These are phyloP conservation scores for Sebastes cheni DNA, from an alignment of 2,797 vertebrate species.

Conservation along the genomic window DNA sequence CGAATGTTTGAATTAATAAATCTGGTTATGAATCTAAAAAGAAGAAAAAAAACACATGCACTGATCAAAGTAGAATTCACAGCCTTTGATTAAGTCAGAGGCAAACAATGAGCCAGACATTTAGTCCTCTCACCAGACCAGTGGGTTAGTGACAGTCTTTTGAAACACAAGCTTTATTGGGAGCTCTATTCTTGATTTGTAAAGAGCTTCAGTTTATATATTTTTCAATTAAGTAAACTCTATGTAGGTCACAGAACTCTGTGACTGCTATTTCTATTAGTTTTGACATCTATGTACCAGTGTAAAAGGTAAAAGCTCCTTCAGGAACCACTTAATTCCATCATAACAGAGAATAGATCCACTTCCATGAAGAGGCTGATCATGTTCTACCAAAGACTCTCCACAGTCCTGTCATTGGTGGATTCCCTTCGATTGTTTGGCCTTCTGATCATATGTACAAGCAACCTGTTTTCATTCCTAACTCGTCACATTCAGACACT, in stretches of 20 bases:
- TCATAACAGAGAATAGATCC: neutral
- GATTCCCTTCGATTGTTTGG: neutral
- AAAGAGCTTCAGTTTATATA: slow-evolving; percentile 4
- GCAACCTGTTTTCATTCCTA: neutral
- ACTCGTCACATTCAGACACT: neutral
- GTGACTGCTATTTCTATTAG: neutral
- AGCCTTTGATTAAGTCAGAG: slow-evolving; percentile 50
- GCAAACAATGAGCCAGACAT: slow-evolving; percentile 12
- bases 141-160: neutral
- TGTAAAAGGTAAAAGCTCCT: neutral
- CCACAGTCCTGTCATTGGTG: neutral
- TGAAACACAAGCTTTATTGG: slow-evolving; percentile 3
- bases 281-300: neutral
- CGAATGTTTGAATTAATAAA: slow-evolving; percentile 39
- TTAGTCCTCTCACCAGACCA: slow-evolving; percentile 13
- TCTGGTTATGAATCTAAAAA: slow-evolving; percentile 24
- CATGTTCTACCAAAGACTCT: neutral
- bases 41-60: slow-evolving; percentile 2
- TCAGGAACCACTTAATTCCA: neutral
- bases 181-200: neutral
- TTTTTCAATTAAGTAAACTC: neutral
- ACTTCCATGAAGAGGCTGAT: neutral
- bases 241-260: neutral
- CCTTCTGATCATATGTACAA: neutral
- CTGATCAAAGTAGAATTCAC: slow-evolving; percentile 49